A percentile compares a stretch with the other conserved stretches of the same genome.
Evolutionary conservation across 2,113 vertebrate species (phyloP).

Genomic region (Tragelaphus strepsiceros): DNA sequence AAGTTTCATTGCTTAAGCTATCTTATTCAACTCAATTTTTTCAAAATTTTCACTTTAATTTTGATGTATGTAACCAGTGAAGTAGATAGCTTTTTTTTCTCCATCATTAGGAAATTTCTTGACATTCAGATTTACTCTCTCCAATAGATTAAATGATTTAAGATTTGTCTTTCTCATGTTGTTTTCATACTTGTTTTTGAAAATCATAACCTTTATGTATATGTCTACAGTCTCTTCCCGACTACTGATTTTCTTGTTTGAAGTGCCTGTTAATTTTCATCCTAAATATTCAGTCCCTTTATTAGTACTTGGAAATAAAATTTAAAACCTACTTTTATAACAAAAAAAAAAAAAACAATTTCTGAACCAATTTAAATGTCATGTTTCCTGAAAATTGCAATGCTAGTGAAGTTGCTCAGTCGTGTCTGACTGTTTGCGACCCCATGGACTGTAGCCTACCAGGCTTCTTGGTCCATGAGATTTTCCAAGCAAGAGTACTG

Average conservation of each 20-base stretch:
- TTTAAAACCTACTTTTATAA: neutral
- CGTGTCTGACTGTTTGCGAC: rapidly evolving
- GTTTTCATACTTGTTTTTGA: neutral
- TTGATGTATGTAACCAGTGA: neutral
- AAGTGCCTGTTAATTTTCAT: neutral
- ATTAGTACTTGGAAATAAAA: neutral
- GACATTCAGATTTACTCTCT: neutral
- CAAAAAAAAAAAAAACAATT: neutral
- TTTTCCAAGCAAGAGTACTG: too few relatives aligned
- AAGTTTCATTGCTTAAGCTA: neutral
- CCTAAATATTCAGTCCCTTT: neutral
- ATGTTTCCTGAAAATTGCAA: neutral
- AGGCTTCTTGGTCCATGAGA: too few relatives aligned
- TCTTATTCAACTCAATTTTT: neutral
- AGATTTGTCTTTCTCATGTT: neutral
- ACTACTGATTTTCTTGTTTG: neutral
- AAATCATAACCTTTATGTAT: neutral
- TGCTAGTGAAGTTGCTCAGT: too few relatives aligned
- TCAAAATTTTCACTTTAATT: neutral
- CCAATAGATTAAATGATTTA: neutral
- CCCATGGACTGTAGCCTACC: too few relatives aligned
- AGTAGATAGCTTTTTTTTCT: neutral
- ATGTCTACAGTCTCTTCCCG: neutral
- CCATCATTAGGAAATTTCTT: neutral
- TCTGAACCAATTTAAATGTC: neutral